phyloP scores from a whole-genome alignment of 1,140 invertebrate genomes.

The Drosophila elegans region DNA sequence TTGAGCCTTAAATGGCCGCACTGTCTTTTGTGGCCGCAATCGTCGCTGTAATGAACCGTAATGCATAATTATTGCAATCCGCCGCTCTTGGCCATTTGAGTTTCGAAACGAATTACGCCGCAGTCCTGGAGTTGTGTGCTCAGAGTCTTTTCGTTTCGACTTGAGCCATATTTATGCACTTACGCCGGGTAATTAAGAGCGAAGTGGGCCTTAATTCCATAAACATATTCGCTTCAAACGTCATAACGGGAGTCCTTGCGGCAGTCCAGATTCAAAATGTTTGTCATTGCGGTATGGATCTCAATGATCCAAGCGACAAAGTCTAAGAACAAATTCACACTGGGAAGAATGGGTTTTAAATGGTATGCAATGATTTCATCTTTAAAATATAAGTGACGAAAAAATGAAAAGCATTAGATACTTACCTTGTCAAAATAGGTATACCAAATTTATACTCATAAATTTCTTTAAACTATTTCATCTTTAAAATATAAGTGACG shows the following conservation, averaged over 20 bases:
- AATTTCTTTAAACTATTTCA: too few species aligned
- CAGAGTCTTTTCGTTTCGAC: slow-evolving; percentile 1
- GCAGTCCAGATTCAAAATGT: slow-evolving; percentile 11
- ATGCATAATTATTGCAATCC: slow-evolving; percentile 68
- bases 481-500: too few species aligned
- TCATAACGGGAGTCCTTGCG: slow-evolving; percentile 49
- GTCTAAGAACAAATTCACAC: slow-evolving; percentile 48
- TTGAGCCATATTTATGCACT: slow-evolving; percentile 22
- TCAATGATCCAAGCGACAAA: slow-evolving; percentile 33
- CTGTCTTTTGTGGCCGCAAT: slow-evolving; percentile 50
- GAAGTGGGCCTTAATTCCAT: not conserved
- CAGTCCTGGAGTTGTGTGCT: not conserved
- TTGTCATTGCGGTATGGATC: slow-evolving; percentile 2
- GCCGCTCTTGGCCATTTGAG: slow-evolving; percentile 16
- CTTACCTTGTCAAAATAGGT: too few species aligned
- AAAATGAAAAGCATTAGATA: too few species aligned
- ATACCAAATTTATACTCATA: too few species aligned
- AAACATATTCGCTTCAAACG: slow-evolving; percentile 20
- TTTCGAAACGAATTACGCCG: not conserved
- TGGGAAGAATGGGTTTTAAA: not conserved
- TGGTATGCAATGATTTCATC: too few species aligned
- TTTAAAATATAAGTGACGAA: too few species aligned
- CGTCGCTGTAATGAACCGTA: slow-evolving; percentile 65
- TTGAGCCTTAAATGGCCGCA: slow-evolving; percentile 62
- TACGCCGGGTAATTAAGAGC: slow-evolving; percentile 37